Evolutionary conservation across 2,797 vertebrate species (phyloP), one percentile per base, ranked within the genome.

Genomic region (Chiloscyllium punctatum): DNA sequence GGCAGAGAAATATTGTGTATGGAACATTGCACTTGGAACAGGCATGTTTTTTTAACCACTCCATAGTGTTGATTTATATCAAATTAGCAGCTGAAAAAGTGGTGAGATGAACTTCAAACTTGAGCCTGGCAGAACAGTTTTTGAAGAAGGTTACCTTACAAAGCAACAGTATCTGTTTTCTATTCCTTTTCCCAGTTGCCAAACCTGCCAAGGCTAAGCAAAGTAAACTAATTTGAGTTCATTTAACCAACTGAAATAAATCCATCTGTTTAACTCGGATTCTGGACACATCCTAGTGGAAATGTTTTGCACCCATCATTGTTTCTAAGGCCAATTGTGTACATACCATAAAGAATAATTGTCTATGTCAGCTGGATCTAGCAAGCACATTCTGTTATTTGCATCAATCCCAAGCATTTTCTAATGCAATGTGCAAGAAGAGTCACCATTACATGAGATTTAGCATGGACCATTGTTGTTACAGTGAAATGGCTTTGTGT

Each of bases 1-100:
- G 97, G 96, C 98, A 98, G 98, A 98, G 97, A 98, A 98, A 98
- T 98, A 97, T 97, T 97, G 96, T 97, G 97, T 96, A 97, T 97
- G 97, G 98, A 98, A 97, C 97, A 98, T 97, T 98, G 98, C 98
- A 71, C 82, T 98, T 97, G 97, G 96, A 97, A 96, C 71, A 74
- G 48, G 68, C 33, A 57, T 95, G 11, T 16, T 48, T 48, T n/a
- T 48, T 48, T 95, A 77, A 95, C 94, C 42, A 30, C 94, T 95
- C 48, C 51, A 77, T 53, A 74, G 94, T 95, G 94, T 95, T 57
- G 71, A 95, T 77, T 51, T 95, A 77, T 16, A 74, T 77, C 6
- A 11, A 94, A 95, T 95, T 77, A 95, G 71, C 71, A 95, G 94
- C 69, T 95, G 15, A 48, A 51, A 74, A 74, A 74, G 92, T 51